Evolutionary conservation across 2,888 invertebrate species (phyloP).

Genomic region (Andrena haemorrhoa): DNA sequence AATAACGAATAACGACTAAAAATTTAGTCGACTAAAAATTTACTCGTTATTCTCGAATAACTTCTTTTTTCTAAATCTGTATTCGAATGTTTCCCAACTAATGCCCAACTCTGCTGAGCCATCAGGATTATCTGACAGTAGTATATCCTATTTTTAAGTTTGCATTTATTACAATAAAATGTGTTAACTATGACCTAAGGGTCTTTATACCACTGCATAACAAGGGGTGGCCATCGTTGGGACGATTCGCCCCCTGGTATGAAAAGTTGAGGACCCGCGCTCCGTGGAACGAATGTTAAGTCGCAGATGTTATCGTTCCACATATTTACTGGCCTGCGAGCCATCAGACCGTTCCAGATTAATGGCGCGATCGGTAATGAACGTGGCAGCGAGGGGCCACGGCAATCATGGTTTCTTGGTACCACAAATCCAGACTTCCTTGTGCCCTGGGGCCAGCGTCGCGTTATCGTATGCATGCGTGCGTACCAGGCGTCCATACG

Average conservation of each 20-base stretch:
- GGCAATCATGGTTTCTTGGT: constrained; percentile 77
- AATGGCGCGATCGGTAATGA: constrained; percentile 82
- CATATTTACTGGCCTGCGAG: constrained; percentile 80
- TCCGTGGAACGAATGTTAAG: constrained; percentile 74
- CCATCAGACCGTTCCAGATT: constrained; percentile 79
- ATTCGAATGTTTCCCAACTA: too few species aligned
- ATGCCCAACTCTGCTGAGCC: too few species aligned
- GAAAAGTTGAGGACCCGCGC: constrained; percentile 65
- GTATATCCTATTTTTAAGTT: too few species aligned
- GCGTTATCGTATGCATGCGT: constrained; percentile 63
- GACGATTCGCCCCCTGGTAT: constrained; percentile 60
- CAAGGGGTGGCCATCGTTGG: constrained; percentile 53
- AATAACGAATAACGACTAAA: too few species aligned
- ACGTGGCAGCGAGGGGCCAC: constrained; percentile 75
- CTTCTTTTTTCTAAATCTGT: too few species aligned
- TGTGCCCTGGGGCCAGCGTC: constrained; percentile 57
- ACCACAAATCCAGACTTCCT: constrained; percentile 77
- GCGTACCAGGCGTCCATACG: constrained; percentile 47
- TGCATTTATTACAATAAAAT: too few species aligned
- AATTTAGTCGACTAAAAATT: too few species aligned
- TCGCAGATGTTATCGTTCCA: constrained; percentile 79
- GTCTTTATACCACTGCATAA: too few species aligned
- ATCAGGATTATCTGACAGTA: too few species aligned
- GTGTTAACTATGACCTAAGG: too few species aligned
- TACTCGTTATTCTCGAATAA: too few species aligned